A percentile compares a stretch with the other conserved stretches of the same genome.
Conservation (phyloP, 2,888 invertebrate genomes). For the Lasioglossum figueresi region DNA sequence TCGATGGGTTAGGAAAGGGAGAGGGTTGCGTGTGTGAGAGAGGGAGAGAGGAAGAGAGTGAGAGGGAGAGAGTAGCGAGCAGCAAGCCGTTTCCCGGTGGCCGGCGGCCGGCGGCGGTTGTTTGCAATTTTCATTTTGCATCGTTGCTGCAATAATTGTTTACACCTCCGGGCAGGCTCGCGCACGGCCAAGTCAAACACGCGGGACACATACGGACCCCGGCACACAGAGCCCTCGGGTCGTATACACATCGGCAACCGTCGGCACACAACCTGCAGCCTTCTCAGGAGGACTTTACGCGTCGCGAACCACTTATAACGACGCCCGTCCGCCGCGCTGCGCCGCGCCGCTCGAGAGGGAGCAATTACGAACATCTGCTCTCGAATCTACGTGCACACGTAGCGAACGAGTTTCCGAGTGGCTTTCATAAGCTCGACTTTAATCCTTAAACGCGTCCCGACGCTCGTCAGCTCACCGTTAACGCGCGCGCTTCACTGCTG, state of each 20-base stretch:
- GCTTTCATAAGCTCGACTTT: constrained; percentile 72
- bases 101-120: constrained; percentile 23
- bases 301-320: constrained; percentile 58
- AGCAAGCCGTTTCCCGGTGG: not conserved
- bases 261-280: constrained; percentile 41
- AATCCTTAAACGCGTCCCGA: constrained; percentile 69
- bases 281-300: constrained; percentile 69
- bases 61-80: not conserved
- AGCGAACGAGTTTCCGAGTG: constrained; percentile 62
- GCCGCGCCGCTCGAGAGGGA: constrained; percentile 19
- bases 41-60: not conserved
- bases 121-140: constrained; percentile 59
- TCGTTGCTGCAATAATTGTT: constrained; percentile 58
- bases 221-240: constrained; percentile 43
- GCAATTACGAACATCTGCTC: constrained; percentile 74
- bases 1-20: constrained; percentile 9
- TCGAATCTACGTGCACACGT: constrained; percentile 65
- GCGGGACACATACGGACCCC: constrained; percentile 35
- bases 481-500: constrained; percentile 14
- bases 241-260: constrained; percentile 28
- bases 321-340: constrained; percentile 13
- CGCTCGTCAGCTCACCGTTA: constrained; percentile 61
- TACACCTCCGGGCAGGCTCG: constrained; percentile 45
- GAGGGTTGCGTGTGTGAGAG: not conserved
- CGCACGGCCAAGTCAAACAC: constrained; percentile 42